phyloP scores from a whole-genome alignment of 1,140 invertebrate species.

The Ridgeia piscesae region DNA sequence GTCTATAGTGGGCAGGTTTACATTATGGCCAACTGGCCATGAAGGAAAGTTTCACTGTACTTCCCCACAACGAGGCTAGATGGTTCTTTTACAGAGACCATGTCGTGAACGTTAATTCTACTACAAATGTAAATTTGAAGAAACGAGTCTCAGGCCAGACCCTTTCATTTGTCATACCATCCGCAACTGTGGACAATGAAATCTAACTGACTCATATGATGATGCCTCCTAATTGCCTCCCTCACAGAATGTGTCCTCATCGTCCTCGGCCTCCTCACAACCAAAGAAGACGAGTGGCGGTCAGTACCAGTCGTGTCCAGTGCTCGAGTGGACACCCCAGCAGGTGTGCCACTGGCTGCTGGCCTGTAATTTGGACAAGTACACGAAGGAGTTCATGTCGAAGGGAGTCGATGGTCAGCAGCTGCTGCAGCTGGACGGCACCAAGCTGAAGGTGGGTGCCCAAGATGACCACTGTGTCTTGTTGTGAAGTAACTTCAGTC shows the following conservation, averaged over 20 bases:
- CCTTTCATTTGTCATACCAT: no score
- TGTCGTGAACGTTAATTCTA: no score
- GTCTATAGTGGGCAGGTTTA: no score
- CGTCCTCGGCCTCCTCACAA: neutral
- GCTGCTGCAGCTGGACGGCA: conserved; percentile 79
- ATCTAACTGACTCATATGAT: no score
- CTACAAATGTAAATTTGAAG: no score
- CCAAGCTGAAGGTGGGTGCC: conserved; percentile 74
- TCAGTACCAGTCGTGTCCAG: conserved; percentile 58
- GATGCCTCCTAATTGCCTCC: neutral
- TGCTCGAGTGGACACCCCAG: conserved; percentile 69
- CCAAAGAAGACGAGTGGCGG: neutral
- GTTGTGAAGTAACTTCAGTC: neutral
- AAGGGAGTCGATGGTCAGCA: conserved; percentile 80
- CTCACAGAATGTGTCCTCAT: neutral
- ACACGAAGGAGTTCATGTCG: conserved; percentile 80
- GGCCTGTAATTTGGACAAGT: conserved; percentile 77
- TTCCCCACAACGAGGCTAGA: no score
- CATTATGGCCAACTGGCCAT: no score
- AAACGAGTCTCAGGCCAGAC: no score
- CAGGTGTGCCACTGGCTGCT: conserved; percentile 88
- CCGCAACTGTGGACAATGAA: no score
- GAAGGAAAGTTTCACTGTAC: no score
- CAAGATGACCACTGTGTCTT: neutral
- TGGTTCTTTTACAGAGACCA: no score